Percentiles rank a stretch among this genome's conserved stretches.
phyloP scores from a whole-genome alignment of 1,140 invertebrate genomes.

The Bombus waltoni region DNA sequence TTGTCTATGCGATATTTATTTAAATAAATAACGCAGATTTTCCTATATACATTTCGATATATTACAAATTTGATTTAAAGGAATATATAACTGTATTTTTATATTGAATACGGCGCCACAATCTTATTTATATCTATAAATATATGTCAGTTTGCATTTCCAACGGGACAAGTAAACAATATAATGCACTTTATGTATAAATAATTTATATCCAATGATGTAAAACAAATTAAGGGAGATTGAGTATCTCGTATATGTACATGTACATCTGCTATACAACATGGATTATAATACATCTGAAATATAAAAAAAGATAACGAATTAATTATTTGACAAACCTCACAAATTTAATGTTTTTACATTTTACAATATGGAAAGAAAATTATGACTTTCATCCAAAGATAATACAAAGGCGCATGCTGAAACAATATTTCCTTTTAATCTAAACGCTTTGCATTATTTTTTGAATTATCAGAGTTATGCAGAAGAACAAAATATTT shows the following conservation, averaged over 20 bases:
- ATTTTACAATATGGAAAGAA: not conserved
- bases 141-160: slow-evolving; percentile 1
- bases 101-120: not conserved
- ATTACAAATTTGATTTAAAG: slow-evolving; percentile 22
- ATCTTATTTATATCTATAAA: slow-evolving; percentile 15
- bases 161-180: not conserved
- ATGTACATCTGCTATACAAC: slow-evolving; percentile 51
- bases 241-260: slow-evolving; percentile 31
- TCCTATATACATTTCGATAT: not conserved
- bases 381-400: not conserved
- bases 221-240: slow-evolving; percentile 4
- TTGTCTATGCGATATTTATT: slow-evolving; percentile 34
- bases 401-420: not conserved
- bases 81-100: slow-evolving; percentile 30
- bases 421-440: not conserved
- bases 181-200: slow-evolving; percentile 46
- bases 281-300: slow-evolving; percentile 41
- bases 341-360: not conserved
- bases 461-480: not conserved
- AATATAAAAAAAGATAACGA: slow-evolving; percentile 28
- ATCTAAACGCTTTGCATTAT: not conserved
- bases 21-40: slow-evolving; percentile 5
- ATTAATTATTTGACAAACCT: slow-evolving; percentile 16
- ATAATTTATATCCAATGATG: slow-evolving; percentile 32
- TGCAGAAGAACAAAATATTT: not conserved